Evolutionary conservation across 2,113 vertebrate species (phyloP).

Genomic region (Ceyx margarethae): DNA sequence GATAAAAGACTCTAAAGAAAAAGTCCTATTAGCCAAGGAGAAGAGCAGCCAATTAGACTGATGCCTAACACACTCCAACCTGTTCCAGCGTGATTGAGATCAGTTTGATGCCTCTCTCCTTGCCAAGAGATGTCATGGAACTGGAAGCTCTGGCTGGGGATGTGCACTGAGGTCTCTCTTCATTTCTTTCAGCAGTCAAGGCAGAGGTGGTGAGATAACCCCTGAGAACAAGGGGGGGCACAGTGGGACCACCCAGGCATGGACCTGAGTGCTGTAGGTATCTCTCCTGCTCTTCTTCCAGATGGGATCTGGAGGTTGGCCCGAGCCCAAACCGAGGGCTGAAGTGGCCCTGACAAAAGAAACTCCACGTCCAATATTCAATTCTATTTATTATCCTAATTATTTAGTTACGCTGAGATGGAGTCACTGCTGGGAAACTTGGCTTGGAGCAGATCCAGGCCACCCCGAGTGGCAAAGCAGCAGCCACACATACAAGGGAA

Average conservation of each 20-base stretch:
- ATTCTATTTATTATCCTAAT: neutral
- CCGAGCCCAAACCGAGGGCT: neutral
- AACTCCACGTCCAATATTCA: neutral
- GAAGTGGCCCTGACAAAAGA: neutral
- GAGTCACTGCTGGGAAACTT: neutral
- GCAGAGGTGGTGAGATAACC: neutral
- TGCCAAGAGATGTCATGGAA: neutral
- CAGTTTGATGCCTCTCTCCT: neutral
- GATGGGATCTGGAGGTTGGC: neutral
- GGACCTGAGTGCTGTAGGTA: neutral
- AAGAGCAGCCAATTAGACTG: neutral
- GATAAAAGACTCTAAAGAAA: neutral
- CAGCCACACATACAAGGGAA: neutral
- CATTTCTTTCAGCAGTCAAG: neutral
- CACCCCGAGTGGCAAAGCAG: neutral
- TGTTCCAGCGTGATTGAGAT: neutral
- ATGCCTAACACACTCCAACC: neutral
- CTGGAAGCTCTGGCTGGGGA: neutral
- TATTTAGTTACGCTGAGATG: neutral
- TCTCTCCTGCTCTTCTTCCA: neutral
- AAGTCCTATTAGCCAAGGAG: neutral
- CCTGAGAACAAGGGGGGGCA: neutral
- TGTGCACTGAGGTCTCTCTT: neutral
- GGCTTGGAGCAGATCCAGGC: neutral
- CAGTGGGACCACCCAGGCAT: fast-evolving